phyloP scores from a whole-genome alignment of 2,113 vertebrate genomes.

The Lamprotornis superbus region DNA sequence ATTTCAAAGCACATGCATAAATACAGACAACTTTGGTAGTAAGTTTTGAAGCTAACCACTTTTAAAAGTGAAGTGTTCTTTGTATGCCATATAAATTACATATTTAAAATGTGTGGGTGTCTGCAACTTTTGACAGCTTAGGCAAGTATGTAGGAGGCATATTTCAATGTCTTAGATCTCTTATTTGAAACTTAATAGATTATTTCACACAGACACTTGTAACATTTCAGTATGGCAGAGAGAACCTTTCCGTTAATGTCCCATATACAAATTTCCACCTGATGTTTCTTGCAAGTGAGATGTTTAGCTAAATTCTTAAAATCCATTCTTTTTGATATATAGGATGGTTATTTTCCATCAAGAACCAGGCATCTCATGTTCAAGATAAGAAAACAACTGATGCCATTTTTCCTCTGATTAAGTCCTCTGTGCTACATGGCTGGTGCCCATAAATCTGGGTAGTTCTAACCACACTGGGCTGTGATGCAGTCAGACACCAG shows the following conservation, averaged over 20 bases:
- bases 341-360: neutral
- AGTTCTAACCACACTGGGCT: neutral
- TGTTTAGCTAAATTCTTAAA: neutral
- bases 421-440: neutral
- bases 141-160: neutral
- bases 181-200: neutral
- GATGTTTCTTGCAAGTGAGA: neutral
- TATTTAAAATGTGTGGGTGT: neutral
- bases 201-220: neutral
- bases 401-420: neutral
- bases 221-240: neutral
- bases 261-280: neutral
- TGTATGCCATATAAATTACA: neutral
- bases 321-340: neutral
- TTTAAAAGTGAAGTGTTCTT: neutral
- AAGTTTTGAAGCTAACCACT: neutral
- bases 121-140: neutral
- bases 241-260: neutral
- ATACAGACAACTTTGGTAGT: neutral
- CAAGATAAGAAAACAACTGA: accelerated
- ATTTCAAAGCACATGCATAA: neutral
- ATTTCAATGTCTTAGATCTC: neutral
- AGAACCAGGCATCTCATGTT: neutral
- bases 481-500: neutral
- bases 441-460: neutral